These are phyloP conservation scores for Megamerina dolium DNA, from an alignment of 2,888 invertebrate species.

Conservation along the genomic window DNA sequence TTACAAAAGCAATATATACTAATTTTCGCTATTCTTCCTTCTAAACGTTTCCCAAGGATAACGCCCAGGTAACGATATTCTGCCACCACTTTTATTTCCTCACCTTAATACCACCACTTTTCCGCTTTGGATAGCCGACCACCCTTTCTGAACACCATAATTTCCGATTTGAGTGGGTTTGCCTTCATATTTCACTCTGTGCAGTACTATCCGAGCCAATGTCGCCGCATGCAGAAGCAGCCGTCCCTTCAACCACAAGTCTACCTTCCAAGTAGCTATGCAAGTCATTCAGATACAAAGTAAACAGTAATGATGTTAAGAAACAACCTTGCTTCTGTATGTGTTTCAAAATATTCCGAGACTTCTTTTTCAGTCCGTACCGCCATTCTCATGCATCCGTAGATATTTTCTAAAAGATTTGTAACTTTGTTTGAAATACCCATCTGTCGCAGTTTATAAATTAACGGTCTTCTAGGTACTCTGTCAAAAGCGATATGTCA, in stretches of 20 bases:
- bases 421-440: conserved; percentile 7
- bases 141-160: no score
- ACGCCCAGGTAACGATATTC: background rate
- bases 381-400: conserved; percentile 1
- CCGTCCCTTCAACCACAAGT: background rate
- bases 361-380: conserved; percentile 3
- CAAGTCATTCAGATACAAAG: no score
- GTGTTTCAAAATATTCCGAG: conserved; percentile 3
- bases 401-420: conserved; percentile 10
- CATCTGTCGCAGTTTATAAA: conserved; percentile 3
- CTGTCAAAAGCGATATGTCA: conserved; percentile 5
- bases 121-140: background rate
- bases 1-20: background rate
- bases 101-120: background rate
- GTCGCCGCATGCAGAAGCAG: conserved; percentile 4
- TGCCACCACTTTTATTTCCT: background rate
- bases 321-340: no score
- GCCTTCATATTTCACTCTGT: no score
- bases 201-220: conserved; percentile 2
- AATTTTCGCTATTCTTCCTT: conserved; percentile 1
- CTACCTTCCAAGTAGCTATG: conserved; percentile 3
- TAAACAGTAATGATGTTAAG: no score
- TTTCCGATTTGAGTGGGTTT: no score
- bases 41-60: background rate
- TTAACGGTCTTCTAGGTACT: background rate